These are phyloP conservation scores for Polymixis lichenea DNA, from an alignment of 2,888 invertebrate species.

Conservation along the genomic window DNA sequence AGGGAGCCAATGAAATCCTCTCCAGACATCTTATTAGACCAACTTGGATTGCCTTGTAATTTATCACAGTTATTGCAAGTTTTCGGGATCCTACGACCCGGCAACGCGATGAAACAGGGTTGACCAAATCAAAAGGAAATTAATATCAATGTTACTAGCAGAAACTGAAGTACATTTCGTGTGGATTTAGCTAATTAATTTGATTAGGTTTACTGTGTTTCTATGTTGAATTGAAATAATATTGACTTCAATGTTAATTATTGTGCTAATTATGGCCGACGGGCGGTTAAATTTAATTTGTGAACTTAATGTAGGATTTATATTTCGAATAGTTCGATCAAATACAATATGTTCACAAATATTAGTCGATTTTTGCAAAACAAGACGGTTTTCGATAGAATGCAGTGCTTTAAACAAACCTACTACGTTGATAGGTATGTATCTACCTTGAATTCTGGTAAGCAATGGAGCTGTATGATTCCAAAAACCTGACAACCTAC, in stretches of 20 bases:
- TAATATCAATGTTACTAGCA: constrained; percentile 74
- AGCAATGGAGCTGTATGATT: background rate
- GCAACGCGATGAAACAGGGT: constrained; percentile 67
- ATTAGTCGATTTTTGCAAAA: background rate
- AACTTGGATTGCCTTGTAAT: constrained; percentile 85
- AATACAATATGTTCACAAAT: background rate
- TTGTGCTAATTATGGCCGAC: background rate
- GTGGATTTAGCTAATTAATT: constrained; percentile 52
- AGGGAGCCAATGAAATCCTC: constrained; percentile 72
- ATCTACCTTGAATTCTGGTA: background rate
- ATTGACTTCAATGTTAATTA: background rate
- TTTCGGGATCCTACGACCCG: constrained; percentile 75
- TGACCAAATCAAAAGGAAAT: constrained; percentile 76
- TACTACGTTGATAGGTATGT: background rate
- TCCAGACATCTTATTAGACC: constrained; percentile 79
- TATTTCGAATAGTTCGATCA: background rate
- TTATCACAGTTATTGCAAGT: constrained; percentile 85
- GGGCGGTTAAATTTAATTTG: background rate
- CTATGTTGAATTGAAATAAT: constrained; percentile 11
- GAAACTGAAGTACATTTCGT: constrained; percentile 64
- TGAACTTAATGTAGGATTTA: background rate
- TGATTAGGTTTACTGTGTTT: constrained; percentile 25
- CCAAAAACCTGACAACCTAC: background rate
- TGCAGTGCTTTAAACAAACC: background rate
- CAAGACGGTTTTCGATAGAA: background rate